Evolutionary conservation across 2,888 invertebrate genomes (phyloP).

Genomic region (Trachelus tabidus): DNA sequence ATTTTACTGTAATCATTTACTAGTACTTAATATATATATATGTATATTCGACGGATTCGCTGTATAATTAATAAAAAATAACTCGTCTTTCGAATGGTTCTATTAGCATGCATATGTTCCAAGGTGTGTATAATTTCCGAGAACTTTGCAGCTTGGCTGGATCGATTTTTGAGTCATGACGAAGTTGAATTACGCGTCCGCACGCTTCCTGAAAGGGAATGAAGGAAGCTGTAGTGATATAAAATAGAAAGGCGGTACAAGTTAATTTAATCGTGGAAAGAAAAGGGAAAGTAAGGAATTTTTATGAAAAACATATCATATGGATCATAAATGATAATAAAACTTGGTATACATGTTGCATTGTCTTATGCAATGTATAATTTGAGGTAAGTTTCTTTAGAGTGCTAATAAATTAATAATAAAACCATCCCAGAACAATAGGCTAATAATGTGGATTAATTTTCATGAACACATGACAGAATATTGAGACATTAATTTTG

Average conservation of each 20-base stretch:
- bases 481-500: slow-evolving; percentile 29
- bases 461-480: slow-evolving; percentile 14
- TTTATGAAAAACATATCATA: background rate
- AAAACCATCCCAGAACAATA: background rate
- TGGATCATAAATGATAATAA: background rate
- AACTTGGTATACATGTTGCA: background rate
- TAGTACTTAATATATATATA: background rate
- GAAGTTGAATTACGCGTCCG: slow-evolving; percentile 17
- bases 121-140: background rate
- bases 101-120: background rate
- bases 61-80: background rate
- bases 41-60: background rate
- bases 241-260: background rate
- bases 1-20: background rate
- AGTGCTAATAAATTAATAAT: slow-evolving; percentile 13
- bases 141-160: background rate
- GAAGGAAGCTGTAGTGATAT: background rate
- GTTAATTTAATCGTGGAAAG: background rate
- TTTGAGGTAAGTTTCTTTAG: background rate
- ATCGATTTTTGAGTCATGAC: slow-evolving; percentile 24
- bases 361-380: background rate
- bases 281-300: background rate
- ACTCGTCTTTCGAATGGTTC: background rate
- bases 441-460: slow-evolving; percentile 16
- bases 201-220: slow-evolving; percentile 1